Evolutionary conservation across 2,888 invertebrate species (phyloP).

Genomic region (Norana najaformis): DNA sequence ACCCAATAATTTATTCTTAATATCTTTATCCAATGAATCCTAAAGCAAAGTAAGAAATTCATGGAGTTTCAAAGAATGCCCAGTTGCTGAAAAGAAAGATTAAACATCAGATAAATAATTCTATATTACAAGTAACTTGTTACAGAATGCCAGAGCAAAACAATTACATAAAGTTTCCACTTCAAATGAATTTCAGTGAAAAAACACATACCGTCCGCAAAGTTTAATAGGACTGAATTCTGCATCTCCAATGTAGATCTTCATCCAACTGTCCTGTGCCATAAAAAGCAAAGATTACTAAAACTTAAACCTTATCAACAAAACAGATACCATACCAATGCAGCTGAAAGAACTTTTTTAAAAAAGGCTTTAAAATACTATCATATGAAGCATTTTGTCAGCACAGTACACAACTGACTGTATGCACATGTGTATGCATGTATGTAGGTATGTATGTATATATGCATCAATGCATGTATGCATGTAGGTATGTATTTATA

Average conservation of each 20-base stretch:
- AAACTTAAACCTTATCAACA: not conserved
- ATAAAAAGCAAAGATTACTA: not conserved
- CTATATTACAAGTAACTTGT: not conserved
- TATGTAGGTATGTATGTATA: not conserved
- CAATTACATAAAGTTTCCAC: not conserved
- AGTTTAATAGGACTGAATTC: constrained; percentile 10
- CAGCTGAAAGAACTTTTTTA: not conserved
- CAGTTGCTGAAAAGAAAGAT: no score
- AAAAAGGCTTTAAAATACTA: not conserved
- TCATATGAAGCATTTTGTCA: not conserved
- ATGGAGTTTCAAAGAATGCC: no score
- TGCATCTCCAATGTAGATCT: constrained; percentile 16
- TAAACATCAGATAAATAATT: not conserved
- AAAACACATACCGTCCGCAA: not conserved
- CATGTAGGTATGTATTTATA: not conserved
- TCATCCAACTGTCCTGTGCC: not conserved
- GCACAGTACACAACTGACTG: not conserved
- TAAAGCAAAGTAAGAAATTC: no score
- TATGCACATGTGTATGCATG: no score
- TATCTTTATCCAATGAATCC: no score
- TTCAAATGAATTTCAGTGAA: not conserved
- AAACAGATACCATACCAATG: not conserved
- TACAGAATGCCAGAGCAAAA: not conserved
- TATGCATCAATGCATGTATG: no score
- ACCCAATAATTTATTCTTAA: not conserved